Conservation (phyloP, 2,797 vertebrate species). For the Sebastes matsubarae region DNA sequence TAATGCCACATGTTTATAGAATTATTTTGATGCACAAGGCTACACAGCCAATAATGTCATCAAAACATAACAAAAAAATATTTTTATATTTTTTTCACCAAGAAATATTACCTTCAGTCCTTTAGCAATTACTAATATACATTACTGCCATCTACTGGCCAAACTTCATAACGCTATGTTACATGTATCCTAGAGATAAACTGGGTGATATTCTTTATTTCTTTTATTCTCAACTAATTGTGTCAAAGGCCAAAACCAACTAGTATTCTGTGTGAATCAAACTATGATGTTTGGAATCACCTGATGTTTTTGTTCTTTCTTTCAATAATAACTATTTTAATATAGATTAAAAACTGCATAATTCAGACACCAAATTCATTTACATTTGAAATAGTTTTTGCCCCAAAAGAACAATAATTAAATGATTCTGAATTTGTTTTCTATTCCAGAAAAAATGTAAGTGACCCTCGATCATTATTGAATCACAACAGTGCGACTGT, state of each 20-base stretch:
- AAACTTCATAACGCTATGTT: not conserved
- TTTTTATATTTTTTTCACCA: not conserved
- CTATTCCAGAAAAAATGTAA: no score
- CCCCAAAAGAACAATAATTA: no score
- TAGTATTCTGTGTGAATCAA: not conserved
- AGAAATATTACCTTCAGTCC: not conserved
- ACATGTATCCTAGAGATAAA: not conserved
- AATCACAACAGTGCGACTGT: no score
- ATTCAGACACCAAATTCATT: no score
- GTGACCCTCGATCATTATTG: no score
- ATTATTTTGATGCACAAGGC: slow-evolving; percentile 9
- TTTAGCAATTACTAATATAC: not conserved
- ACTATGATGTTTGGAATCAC: not conserved
- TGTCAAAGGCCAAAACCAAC: not conserved
- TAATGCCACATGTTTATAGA: slow-evolving; percentile 20
- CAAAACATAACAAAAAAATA: not conserved
- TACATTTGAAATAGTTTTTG: no score
- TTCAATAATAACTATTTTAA: not conserved
- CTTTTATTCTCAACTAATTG: not conserved
- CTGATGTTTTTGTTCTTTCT: not conserved
- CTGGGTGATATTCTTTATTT: not conserved
- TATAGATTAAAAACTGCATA: not conserved
- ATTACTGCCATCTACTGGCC: slow-evolving; percentile 65
- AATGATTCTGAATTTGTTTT: no score
- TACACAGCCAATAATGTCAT: not conserved